Percentiles rank a stretch among this genome's conserved stretches.
phyloP scores from a whole-genome alignment of 1,140 invertebrate genomes.

The Drosophila nannoptera region DNA sequence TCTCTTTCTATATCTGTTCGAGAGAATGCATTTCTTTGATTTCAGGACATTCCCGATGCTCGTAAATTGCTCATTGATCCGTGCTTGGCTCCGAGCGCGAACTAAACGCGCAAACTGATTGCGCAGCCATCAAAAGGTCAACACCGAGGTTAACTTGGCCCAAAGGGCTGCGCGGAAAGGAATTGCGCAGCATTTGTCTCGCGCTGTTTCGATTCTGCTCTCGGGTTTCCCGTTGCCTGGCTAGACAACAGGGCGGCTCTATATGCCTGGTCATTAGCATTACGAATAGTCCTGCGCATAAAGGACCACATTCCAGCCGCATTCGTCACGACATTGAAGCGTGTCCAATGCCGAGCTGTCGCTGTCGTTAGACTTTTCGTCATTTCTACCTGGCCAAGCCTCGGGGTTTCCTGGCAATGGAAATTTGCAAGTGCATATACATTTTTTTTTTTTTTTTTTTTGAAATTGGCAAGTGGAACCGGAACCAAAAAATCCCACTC shows the following conservation, averaged over 20 bases:
- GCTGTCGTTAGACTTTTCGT: slow-evolving; percentile 35
- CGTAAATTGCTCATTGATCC: slow-evolving; percentile 43
- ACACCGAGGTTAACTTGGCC: slow-evolving; percentile 20
- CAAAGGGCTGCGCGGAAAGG: slow-evolving; percentile 4
- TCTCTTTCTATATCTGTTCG: background rate
- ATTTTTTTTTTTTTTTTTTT: background rate
- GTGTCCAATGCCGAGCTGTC: slow-evolving; percentile 24
- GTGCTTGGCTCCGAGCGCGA: slow-evolving; percentile 3
- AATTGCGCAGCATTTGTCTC: slow-evolving; percentile 33
- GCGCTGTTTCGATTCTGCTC: background rate
- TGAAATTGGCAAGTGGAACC: slow-evolving; percentile 50
- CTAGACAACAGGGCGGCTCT: slow-evolving; percentile 9
- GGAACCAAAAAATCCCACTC: slow-evolving; percentile 19
- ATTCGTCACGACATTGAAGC: slow-evolving; percentile 24
- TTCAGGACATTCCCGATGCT: slow-evolving; percentile 50
- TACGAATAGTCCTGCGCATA: slow-evolving; percentile 10
- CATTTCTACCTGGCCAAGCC: slow-evolving; percentile 1
- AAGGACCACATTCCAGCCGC: slow-evolving; percentile 4
- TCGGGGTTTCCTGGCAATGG: slow-evolving; percentile 12
- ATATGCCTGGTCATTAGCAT: slow-evolving; percentile 24
- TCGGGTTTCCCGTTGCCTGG: background rate
- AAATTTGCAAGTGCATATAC: slow-evolving; percentile 42
- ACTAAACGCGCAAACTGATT: no score
- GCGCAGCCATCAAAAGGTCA: slow-evolving; percentile 43
- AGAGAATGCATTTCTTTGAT: slow-evolving; percentile 18